phyloP scores from a whole-genome alignment of 2,888 invertebrate genomes.

The Thelaira solivaga region DNA sequence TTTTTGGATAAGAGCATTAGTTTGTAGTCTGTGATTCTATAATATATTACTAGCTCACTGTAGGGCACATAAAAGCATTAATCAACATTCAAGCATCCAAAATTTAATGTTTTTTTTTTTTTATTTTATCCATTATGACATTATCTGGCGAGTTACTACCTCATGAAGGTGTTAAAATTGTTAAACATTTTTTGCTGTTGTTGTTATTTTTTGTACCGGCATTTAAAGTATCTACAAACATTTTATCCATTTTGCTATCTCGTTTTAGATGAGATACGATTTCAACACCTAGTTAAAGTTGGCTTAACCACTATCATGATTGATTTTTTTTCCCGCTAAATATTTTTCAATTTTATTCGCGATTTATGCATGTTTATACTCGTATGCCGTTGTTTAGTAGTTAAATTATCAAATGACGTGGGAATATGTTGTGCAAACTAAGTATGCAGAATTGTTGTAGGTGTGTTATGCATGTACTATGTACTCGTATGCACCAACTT shows the following conservation, averaged over 20 bases:
- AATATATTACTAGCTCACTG: too few relatives aligned
- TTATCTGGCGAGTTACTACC: conserved; percentile 60
- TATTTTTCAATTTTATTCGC: conserved; percentile 64
- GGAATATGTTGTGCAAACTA: conserved; percentile 68
- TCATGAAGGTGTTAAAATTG: conserved; percentile 73
- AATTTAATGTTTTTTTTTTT: too few relatives aligned
- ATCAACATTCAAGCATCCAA: conserved; percentile 33
- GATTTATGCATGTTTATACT: conserved; percentile 52
- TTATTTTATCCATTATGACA: conserved; percentile 52
- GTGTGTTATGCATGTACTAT: too few relatives aligned
- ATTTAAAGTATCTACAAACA: conserved; percentile 51
- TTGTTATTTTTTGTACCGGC: conserved; percentile 13
- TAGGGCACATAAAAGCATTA: conserved; percentile 35
- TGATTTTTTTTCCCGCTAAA: conserved; percentile 53
- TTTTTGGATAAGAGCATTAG: too few relatives aligned
- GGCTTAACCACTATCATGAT: conserved; percentile 64
- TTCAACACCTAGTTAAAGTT: conserved; percentile 59
- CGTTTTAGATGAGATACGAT: conserved; percentile 58
- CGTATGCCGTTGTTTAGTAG: conserved; percentile 44
- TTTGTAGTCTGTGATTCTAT: too few relatives aligned
- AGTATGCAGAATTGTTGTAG: conserved; percentile 66
- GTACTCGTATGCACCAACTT: conserved; percentile 62
- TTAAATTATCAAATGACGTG: conserved; percentile 67
- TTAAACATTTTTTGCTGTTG: conserved; percentile 65
- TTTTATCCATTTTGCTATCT: conserved; percentile 55